These are phyloP conservation scores for Tupiocoris notatus DNA, from an alignment of 2,888 invertebrate species.

Conservation along the genomic window DNA sequence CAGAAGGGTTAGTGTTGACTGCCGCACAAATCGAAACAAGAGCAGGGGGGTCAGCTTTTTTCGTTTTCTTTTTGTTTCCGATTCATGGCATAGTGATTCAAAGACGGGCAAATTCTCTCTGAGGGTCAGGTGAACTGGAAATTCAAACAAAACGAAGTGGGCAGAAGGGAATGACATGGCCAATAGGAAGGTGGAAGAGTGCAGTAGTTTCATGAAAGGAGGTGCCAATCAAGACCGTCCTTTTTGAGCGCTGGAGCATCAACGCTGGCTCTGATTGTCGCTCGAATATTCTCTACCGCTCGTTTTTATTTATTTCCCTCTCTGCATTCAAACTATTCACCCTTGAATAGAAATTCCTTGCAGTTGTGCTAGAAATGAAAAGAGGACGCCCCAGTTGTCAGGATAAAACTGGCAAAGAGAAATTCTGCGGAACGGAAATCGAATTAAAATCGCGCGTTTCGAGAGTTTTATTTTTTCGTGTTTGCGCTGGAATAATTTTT, in stretches of 20 bases:
- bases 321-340: not conserved
- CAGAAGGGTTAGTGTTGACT: not conserved
- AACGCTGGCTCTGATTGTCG: not conserved
- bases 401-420: too few relatives aligned
- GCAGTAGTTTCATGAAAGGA: slow-evolving; percentile 13
- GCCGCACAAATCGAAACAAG: not conserved
- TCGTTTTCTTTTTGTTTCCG: slow-evolving; percentile 3
- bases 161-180: not conserved
- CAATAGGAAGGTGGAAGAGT: not conserved
- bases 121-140: slow-evolving; percentile 34
- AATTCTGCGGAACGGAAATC: too few relatives aligned
- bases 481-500: too few relatives aligned
- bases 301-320: not conserved
- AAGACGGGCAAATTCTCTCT: slow-evolving; percentile 17
- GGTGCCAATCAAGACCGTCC: slow-evolving; percentile 28
- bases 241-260: not conserved
- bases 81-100: slow-evolving; percentile 7
- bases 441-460: too few relatives aligned
- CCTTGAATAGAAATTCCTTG: too few relatives aligned
- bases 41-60: slow-evolving; percentile 9
- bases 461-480: too few relatives aligned
- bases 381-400: too few relatives aligned
- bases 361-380: too few relatives aligned
- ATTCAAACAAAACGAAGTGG: slow-evolving; percentile 29
- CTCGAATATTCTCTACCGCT: not conserved